Conservation (phyloP, 1,140 invertebrate species). For the Neuroterus valhalla region DNA sequence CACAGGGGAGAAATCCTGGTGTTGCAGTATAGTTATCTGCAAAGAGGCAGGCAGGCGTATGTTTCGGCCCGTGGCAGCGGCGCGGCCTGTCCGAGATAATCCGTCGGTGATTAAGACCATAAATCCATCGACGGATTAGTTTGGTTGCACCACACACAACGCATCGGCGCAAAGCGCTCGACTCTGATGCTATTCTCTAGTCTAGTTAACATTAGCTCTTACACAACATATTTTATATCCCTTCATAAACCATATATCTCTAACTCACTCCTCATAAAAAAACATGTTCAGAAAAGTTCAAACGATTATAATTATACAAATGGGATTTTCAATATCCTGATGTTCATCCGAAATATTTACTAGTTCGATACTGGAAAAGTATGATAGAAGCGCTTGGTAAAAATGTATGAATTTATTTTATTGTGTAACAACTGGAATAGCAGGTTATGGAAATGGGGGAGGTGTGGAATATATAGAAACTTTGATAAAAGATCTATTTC, state of each 20-base stretch:
- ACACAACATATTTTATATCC: constrained; percentile 1
- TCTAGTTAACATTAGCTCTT: constrained; percentile 5
- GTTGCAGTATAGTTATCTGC: constrained; percentile 69
- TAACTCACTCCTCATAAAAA: background rate
- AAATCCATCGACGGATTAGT: constrained; percentile 78
- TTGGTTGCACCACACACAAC: constrained; percentile 69
- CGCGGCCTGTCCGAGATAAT: constrained; percentile 76
- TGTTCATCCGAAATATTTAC: too few relatives aligned
- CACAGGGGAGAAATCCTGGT: constrained; percentile 51
- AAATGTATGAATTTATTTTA: too few relatives aligned
- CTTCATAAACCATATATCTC: background rate
- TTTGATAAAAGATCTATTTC: too few relatives aligned
- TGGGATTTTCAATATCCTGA: too few relatives aligned
- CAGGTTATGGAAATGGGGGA: too few relatives aligned
- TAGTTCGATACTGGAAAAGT: too few relatives aligned
- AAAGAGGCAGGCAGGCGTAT: constrained; percentile 74
- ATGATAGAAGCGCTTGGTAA: too few relatives aligned
- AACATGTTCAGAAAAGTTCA: too few relatives aligned
- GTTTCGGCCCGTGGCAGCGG: constrained; percentile 70
- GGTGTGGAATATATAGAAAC: too few relatives aligned
- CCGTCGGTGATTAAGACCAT: constrained; percentile 80
- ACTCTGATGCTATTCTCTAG: constrained; percentile 44
- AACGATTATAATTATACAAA: too few relatives aligned
- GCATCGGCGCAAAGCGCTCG: constrained; percentile 53
- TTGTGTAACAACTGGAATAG: too few relatives aligned